A percentile compares a stretch with the other conserved stretches of the same genome.
Evolutionary conservation across 2,888 invertebrate species (phyloP).

Genomic region (Deroplatys truncata): DNA sequence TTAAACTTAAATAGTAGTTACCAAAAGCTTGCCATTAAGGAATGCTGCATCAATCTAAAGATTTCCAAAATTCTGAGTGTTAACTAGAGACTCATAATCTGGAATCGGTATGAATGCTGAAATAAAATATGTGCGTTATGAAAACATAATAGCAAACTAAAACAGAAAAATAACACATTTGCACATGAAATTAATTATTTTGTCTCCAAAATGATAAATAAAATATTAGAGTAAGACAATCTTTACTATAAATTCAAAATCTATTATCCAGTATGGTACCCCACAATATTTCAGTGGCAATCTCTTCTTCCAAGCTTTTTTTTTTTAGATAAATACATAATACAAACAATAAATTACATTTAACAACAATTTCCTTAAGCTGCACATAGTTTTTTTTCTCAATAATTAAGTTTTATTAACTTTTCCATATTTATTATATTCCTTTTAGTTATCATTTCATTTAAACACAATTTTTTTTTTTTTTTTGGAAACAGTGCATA

Average conservation of each 20-base stretch:
- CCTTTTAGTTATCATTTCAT: not conserved
- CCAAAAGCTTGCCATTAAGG: not conserved
- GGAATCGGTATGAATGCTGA: not conserved
- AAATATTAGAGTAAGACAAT: not conserved
- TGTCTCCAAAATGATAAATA: not conserved
- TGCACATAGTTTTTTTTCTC: not conserved
- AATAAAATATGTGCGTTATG: not conserved
- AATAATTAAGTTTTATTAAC: not conserved
- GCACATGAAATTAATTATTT: not conserved
- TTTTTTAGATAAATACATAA: not conserved
- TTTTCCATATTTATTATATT: not conserved
- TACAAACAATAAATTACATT: not conserved
- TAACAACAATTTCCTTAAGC: not conserved
- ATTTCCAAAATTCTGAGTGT: not conserved
- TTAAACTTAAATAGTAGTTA: not conserved
- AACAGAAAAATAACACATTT: not conserved
- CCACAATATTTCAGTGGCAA: not conserved
- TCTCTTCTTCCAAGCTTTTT: not conserved
- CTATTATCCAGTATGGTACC: not conserved
- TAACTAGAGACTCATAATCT: not conserved
- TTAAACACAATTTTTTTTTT: not conserved
- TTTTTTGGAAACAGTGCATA: not conserved
- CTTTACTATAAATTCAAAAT: not conserved
- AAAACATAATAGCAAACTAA: not conserved
- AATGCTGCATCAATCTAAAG: not conserved